Evolutionary conservation across 2,797 vertebrate species (phyloP).

Genomic region (Coregonus ussuriensis): DNA sequence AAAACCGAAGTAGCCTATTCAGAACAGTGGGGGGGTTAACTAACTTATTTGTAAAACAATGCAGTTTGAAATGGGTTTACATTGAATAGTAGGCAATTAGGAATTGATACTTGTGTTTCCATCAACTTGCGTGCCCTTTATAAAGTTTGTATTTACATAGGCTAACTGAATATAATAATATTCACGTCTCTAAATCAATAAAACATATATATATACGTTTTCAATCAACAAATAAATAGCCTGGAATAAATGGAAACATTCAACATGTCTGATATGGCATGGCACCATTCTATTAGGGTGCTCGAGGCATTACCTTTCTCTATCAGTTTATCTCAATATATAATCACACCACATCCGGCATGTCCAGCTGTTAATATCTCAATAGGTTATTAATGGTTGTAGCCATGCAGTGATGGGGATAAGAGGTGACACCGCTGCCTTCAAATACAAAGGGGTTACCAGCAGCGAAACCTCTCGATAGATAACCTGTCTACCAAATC

Average conservation of each 20-base stretch:
- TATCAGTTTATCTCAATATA: constrained; percentile 26
- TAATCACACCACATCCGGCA: neutral
- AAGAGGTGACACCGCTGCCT: neutral
- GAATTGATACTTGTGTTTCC: no score
- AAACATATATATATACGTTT: neutral
- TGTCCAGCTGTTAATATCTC: neutral
- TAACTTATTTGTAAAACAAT: no score
- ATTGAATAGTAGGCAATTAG: no score
- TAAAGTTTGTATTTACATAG: no score
- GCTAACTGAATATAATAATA: no score
- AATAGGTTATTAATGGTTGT: neutral
- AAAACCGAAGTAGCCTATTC: no score
- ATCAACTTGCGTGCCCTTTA: no score
- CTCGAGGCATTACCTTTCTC: neutral
- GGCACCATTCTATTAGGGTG: neutral
- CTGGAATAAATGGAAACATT: constrained; percentile 13
- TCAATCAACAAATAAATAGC: neutral
- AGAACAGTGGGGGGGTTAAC: no score
- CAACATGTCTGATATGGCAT: constrained; percentile 22
- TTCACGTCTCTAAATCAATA: neutral
- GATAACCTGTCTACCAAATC: neutral
- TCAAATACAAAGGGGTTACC: neutral
- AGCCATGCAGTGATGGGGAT: neutral
- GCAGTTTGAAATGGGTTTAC: no score
- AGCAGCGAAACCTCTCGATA: constrained; percentile 1